phyloP scores from a whole-genome alignment of 2,113 vertebrate genomes.

The Salvelinus alpinus region DNA sequence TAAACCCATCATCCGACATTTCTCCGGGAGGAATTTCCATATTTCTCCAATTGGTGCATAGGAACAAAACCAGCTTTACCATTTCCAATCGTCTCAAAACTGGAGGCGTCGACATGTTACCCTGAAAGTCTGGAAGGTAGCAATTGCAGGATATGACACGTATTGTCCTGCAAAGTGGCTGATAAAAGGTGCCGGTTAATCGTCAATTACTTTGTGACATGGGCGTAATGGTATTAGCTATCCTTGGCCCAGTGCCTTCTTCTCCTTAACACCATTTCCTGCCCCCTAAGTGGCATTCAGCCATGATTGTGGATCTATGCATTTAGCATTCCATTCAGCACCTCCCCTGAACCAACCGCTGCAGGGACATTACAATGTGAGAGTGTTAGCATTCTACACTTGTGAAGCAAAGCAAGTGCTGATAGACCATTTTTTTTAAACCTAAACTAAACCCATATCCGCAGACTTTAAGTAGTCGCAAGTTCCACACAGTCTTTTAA shows the following conservation, averaged over 20 bases:
- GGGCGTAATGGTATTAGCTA: constrained; percentile 14
- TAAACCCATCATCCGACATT: constrained; percentile 47
- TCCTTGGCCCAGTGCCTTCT: constrained; percentile 31
- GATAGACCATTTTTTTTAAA: constrained; percentile 50
- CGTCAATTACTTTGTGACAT: constrained; percentile 13
- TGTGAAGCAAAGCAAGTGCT: constrained; percentile 38
- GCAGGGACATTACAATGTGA: constrained; percentile 52
- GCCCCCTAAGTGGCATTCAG: constrained; percentile 52
- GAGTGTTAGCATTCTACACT: constrained; percentile 63
- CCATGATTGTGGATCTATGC: constrained; percentile 48
- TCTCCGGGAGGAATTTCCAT: constrained; percentile 23
- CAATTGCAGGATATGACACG: constrained; percentile 16
- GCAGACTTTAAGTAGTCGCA: constrained; percentile 20
- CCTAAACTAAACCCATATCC: constrained; percentile 33
- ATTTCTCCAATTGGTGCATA: constrained; percentile 2
- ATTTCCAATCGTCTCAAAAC: neutral
- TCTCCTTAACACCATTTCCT: constrained; percentile 37
- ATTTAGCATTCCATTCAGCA: constrained; percentile 73
- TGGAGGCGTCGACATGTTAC: neutral
- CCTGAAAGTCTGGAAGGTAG: constrained; percentile 1
- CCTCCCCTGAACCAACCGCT: constrained; percentile 60
- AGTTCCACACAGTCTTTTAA: neutral
- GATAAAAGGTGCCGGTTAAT: constrained; percentile 20
- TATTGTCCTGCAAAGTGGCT: constrained; percentile 17
- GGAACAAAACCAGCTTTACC: neutral